Evolutionary conservation across 2,113 vertebrate genomes (phyloP).

Genomic region (Gavialis gangeticus): DNA sequence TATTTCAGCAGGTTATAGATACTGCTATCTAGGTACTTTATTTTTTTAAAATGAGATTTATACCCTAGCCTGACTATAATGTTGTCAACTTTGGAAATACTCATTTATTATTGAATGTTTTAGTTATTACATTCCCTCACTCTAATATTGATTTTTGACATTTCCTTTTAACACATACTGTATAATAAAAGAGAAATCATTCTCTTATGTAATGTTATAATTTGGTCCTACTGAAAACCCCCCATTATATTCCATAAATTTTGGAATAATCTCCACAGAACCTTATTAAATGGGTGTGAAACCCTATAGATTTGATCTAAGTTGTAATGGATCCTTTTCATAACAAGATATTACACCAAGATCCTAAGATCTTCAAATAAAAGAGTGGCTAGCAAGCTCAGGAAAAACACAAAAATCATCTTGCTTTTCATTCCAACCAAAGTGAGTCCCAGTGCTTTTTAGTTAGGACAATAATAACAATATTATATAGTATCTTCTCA

Average conservation of each 20-base stretch:
- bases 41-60: not conserved
- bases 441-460: not conserved
- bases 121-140: not conserved
- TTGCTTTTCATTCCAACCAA: not conserved
- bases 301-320: not conserved
- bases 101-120: slow-evolving; percentile 16
- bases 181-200: not conserved
- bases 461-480: not conserved
- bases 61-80: not conserved
- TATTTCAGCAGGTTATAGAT: not conserved
- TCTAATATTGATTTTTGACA: not conserved
- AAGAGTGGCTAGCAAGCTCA: not conserved
- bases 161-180: not conserved
- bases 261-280: not conserved
- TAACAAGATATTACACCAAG: not conserved
- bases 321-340: not conserved
- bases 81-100: not conserved
- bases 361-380: not conserved
- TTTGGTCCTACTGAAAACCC: not conserved
- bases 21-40: not conserved
- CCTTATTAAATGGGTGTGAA: not conserved
- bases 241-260: not conserved
- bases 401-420: slow-evolving; percentile 4
- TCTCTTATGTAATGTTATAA: not conserved
- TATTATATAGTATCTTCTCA: not conserved